These are phyloP conservation scores for Cyclargus thomasi DNA, from an alignment of 1,140 invertebrate genomes.

Conservation along the genomic window DNA sequence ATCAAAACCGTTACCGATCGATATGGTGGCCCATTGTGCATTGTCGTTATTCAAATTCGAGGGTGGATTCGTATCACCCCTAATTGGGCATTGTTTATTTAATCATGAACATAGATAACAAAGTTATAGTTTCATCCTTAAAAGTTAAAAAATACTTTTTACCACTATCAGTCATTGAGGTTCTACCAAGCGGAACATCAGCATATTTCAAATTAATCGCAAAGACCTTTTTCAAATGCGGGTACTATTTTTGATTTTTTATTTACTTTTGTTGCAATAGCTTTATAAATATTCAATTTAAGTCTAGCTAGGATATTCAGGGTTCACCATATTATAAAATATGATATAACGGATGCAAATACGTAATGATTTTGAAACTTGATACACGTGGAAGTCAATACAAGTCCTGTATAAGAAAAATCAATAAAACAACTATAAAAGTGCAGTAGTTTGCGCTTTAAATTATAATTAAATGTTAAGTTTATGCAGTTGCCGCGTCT, in stretches of 20 bases:
- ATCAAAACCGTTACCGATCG: slow-evolving; percentile 20
- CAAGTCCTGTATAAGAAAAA: background rate
- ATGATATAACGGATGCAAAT: background rate
- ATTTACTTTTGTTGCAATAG: too few species aligned
- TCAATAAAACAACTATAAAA: background rate
- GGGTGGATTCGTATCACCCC: background rate
- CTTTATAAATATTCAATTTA: too few species aligned
- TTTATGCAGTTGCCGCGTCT: background rate
- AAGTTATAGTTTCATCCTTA: background rate
- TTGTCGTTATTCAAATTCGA: slow-evolving; percentile 17
- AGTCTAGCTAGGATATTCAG: too few species aligned
- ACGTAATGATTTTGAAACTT: background rate
- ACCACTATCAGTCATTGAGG: background rate
- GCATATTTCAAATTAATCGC: too few species aligned
- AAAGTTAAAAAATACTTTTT: background rate
- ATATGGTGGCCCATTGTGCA: slow-evolving; percentile 20
- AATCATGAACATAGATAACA: background rate
- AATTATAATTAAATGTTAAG: background rate
- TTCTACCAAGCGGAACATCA: background rate
- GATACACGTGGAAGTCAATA: background rate
- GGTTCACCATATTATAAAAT: too few species aligned
- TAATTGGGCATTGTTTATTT: slow-evolving; percentile 5
- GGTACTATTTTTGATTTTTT: too few species aligned
- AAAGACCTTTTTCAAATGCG: too few species aligned
- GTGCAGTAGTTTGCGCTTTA: background rate